Conservation (phyloP, 2,113 vertebrate species). For the Onychostruthus taczanowskii region DNA sequence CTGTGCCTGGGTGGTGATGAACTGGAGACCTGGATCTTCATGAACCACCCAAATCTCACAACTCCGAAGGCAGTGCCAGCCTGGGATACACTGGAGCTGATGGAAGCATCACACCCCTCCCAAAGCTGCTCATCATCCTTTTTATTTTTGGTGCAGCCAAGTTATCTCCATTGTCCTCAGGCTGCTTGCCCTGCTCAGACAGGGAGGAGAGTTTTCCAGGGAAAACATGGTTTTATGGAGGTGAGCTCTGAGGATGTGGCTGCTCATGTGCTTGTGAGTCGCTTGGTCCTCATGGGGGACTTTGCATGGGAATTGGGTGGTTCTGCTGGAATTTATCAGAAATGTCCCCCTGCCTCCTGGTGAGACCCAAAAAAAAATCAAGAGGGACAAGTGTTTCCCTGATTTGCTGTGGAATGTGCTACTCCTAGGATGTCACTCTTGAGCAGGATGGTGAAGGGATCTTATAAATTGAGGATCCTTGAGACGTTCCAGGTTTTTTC, state of each 20-base stretch:
- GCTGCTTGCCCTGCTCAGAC: neutral
- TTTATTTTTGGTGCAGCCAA: neutral
- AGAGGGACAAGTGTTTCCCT: neutral
- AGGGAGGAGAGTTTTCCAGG: neutral
- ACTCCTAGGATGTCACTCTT: neutral
- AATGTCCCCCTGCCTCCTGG: neutral
- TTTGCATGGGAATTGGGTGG: neutral
- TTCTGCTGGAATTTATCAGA: neutral
- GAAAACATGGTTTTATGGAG: neutral
- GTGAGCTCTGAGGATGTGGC: neutral
- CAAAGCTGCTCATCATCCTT: neutral
- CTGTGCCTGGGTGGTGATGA: neutral
- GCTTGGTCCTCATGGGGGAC: neutral
- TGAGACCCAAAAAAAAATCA: neutral
- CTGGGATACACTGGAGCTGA: fast-evolving
- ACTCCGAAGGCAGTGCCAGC: neutral
- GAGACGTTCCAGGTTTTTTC: fast-evolving
- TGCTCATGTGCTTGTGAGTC: fast-evolving
- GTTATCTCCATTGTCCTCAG: neutral
- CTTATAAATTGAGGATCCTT: neutral
- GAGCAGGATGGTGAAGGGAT: neutral
- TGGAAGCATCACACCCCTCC: neutral
- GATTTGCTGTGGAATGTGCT: neutral
- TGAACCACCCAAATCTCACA: neutral
- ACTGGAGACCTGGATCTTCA: neutral